These are phyloP conservation scores for Scomber japonicus DNA, from an alignment of 2,113 vertebrate species.

Conservation along the genomic window DNA sequence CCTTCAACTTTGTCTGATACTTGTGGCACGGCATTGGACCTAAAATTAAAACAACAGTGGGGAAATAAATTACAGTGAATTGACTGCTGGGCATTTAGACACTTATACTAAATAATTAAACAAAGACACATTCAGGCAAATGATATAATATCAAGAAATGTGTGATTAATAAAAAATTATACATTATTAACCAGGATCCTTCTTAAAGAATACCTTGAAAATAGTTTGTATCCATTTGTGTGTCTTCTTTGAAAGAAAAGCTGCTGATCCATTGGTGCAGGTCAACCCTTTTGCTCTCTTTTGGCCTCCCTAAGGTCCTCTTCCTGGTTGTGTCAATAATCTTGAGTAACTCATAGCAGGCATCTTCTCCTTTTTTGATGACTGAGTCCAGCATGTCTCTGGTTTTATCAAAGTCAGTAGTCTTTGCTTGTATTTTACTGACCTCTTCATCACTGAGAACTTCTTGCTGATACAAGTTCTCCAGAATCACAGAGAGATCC, in stretches of 20 bases:
- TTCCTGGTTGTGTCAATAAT: conserved; percentile 21
- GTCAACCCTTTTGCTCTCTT: not conserved
- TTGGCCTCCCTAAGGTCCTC: not conserved
- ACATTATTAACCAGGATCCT: not conserved
- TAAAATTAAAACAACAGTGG: conserved; percentile 14
- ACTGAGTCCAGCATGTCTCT: conserved; percentile 24
- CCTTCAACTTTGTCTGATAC: conserved; percentile 36
- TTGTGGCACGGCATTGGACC: not conserved
- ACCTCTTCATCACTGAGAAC: conserved; percentile 27
- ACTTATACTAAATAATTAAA: too few relatives aligned
- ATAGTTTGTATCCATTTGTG: not conserved
- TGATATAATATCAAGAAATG: not conserved
- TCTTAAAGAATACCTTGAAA: conserved; percentile 24
- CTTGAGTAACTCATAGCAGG: conserved; percentile 42
- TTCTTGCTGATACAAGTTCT: conserved; percentile 22
- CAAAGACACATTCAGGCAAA: too few relatives aligned
- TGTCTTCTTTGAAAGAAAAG: conserved; percentile 18
- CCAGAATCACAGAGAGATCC: conserved; percentile 32
- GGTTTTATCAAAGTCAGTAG: not conserved
- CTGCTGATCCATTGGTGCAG: conserved; percentile 37
- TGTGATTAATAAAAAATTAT: not conserved
- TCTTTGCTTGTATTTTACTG: conserved; percentile 21
- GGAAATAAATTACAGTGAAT: not conserved
- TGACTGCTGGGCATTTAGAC: not conserved
- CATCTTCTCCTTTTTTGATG: not conserved